Conservation (phyloP, 2,888 invertebrate species). For the Biston stratarius region DNA sequence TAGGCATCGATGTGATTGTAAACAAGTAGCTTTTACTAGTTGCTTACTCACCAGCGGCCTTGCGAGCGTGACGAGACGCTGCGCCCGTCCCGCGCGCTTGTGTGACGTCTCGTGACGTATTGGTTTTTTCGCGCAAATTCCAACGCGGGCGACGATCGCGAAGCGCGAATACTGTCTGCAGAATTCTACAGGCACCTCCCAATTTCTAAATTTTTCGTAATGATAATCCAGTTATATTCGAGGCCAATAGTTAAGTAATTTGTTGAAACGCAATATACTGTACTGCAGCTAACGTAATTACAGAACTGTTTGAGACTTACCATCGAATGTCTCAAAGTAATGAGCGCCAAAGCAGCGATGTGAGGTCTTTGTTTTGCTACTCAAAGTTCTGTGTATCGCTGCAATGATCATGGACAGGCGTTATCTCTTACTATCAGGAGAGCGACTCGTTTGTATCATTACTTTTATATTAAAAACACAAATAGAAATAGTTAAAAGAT, state of each 20-base stretch:
- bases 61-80: conserved; percentile 71
- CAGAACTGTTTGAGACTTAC: too few species aligned
- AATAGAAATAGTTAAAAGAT: not conserved
- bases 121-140: conserved; percentile 83
- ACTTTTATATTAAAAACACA: too few species aligned
- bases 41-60: conserved; percentile 66
- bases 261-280: not conserved
- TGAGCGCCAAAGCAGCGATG: too few species aligned
- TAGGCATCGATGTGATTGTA: conserved; percentile 53
- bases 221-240: not conserved
- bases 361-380: too few species aligned
- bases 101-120: conserved; percentile 74
- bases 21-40: conserved; percentile 57
- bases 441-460: too few species aligned
- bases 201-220: conserved; percentile 14
- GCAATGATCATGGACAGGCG: too few species aligned
- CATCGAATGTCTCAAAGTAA: too few species aligned
- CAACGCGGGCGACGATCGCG: conserved; percentile 72
- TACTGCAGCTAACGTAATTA: too few species aligned
- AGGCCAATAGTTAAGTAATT: not conserved
- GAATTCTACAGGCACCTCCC: conserved; percentile 10
- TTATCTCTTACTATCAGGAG: too few species aligned
- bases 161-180: conserved; percentile 47
- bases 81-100: conserved; percentile 56
- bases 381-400: too few species aligned